Conservation (phyloP, 2,888 invertebrate genomes). For the Protonemura montana region DNA sequence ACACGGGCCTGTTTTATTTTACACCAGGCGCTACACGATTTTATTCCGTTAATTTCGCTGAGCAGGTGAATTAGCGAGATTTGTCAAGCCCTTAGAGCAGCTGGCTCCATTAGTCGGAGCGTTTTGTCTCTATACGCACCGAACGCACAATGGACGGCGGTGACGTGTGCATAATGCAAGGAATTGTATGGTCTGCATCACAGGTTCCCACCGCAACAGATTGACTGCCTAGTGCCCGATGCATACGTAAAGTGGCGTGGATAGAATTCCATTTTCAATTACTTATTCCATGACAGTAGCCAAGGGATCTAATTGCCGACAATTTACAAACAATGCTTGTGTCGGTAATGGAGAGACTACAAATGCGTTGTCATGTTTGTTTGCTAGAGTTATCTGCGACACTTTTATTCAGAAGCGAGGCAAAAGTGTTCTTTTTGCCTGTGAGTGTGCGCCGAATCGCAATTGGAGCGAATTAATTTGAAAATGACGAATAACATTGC, state of each 20-base stretch:
- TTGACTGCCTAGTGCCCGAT: not conserved
- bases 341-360: not conserved
- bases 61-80: not conserved
- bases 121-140: not conserved
- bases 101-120: not conserved
- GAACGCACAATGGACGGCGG: not conserved
- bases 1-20: too few species aligned
- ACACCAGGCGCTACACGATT: too few species aligned
- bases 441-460: not conserved
- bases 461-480: slow-evolving; percentile 7
- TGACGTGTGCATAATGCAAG: not conserved
- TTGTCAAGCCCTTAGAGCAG: not conserved
- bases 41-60: not conserved
- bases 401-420: not conserved
- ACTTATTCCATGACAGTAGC: not conserved
- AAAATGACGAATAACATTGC: not conserved
- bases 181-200: not conserved
- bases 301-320: not conserved
- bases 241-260: not conserved
- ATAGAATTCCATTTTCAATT: not conserved
- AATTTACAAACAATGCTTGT: not conserved
- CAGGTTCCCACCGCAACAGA: not conserved
- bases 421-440: not conserved
- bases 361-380: not conserved
- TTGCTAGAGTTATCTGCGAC: not conserved